Base-by-base conservation (phyloP, 2,888 invertebrate genomes). In the Sphaerophoria rueppellii region DNA sequence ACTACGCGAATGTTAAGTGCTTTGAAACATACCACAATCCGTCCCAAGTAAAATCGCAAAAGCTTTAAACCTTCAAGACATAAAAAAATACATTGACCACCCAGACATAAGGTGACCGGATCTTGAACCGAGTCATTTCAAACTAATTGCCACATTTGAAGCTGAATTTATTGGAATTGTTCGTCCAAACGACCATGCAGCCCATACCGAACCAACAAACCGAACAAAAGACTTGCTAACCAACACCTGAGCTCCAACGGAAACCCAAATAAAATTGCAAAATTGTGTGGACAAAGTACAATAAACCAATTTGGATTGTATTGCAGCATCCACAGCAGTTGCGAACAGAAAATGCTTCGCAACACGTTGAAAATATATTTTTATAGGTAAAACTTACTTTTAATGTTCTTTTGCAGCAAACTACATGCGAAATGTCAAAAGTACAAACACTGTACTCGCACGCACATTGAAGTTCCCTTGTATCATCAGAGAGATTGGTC, bases 141-240 rank as follows among this genome's bases (percentile, higher is more conserved):
- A 86, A 86, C 86, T 86, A 86, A 86, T 86, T 86, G 78, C 82
- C 82, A 86, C 86, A 86, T 86, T 86, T 82, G 78, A 86, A 82
- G 70, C 77, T 77, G 82, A 86, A 82, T 86, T 86, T 86, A 86
- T 86, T 86, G 82, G 73, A 86, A 82, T 82, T 67, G 82, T 73
- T 67, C 46, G 80, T 72, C 34, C 69, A 63, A 37, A 58, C 54
- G n/a, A 37, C 40, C 4, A 0, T 5, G 43, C 24, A 14, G 35
- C 35, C 57, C 3, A n/a, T 0, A 12, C 50, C 50, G 0, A 14
- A 50, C 4, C 9, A n/a, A 34, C 6, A 40, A 40, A 40, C 40
- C 40, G 16, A 54, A 37, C 74, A 11, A 60, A 75, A 70, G 78
- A 82, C 78, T 75, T 75, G 83, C 67, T 80, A 60, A 70, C 67